Percentiles rank a stretch among this genome's conserved stretches.
These are phyloP conservation scores for Pelusios castaneus DNA, from an alignment of 2,113 vertebrate genomes.

Conservation along the genomic window DNA sequence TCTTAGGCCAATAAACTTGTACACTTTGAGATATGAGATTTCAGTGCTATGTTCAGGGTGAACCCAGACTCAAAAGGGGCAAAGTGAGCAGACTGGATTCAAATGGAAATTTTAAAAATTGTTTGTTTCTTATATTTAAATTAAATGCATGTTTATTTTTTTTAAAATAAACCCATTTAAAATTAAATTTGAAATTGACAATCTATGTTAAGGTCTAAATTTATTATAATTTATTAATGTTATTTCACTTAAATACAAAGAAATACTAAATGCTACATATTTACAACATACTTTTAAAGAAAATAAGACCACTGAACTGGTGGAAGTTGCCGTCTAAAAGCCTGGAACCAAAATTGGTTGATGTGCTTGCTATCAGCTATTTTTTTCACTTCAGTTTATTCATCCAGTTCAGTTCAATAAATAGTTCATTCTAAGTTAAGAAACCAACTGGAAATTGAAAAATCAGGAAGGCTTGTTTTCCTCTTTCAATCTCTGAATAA, in stretches of 20 bases:
- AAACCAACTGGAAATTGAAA: background rate
- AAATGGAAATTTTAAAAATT: conserved; percentile 27
- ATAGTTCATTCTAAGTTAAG: background rate
- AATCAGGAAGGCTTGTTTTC: background rate
- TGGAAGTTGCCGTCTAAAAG: background rate
- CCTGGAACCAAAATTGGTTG: background rate
- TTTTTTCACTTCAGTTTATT: background rate
- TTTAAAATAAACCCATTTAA: background rate
- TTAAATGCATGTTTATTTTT: background rate
- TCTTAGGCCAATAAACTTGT: background rate
- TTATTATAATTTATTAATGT: background rate
- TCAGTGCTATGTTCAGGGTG: background rate
- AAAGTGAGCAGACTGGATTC: conserved; percentile 28
- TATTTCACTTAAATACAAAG: background rate
- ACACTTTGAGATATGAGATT: conserved; percentile 60
- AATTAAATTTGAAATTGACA: background rate
- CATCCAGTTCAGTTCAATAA: background rate
- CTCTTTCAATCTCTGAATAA: background rate
- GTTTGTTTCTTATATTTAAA: background rate
- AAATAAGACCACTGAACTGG: background rate
- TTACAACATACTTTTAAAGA: background rate
- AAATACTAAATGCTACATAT: background rate
- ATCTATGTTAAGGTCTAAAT: background rate
- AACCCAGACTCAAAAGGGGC: conserved; percentile 22
- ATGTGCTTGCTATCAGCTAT: background rate